Conservation (phyloP, 2,113 vertebrate species). For the Pygoscelis antarcticus region DNA sequence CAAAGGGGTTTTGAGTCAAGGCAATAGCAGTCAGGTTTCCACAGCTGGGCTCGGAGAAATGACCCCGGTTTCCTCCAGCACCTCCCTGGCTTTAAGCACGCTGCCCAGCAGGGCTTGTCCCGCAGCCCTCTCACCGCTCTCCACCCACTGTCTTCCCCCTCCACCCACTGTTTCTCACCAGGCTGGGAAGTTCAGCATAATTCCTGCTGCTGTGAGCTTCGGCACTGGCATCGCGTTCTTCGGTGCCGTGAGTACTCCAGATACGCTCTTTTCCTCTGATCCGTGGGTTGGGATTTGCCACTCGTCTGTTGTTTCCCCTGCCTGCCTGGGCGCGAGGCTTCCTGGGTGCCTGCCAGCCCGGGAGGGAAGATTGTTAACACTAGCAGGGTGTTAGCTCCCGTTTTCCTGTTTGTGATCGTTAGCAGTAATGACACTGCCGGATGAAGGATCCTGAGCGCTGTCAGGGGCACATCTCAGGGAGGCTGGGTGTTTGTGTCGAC, state of each 20-base stretch:
- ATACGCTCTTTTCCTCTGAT: rapidly evolving
- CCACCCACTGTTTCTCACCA: neutral
- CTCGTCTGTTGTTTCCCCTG: neutral
- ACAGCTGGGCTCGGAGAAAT: neutral
- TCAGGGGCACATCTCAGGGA: rapidly evolving
- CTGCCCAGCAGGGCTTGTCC: neutral
- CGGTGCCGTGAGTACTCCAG: slow-evolving; percentile 70
- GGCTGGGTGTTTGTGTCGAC: neutral
- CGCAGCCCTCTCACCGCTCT: neutral
- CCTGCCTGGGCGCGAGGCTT: neutral
- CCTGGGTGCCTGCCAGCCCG: neutral
- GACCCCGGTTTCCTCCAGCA: neutral
- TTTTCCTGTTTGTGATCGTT: neutral
- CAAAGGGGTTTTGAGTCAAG: neutral
- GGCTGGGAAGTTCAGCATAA: slow-evolving; percentile 75
- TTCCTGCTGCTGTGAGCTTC: slow-evolving; percentile 66
- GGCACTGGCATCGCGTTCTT: slow-evolving; percentile 68
- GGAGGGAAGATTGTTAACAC: too few species aligned
- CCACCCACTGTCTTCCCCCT: neutral
- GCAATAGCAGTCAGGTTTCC: neutral
- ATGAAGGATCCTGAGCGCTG: neutral
- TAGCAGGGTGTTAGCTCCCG: neutral
- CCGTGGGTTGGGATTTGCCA: neutral
- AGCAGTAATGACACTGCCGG: too few species aligned
- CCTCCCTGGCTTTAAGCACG: neutral